Conservation (phyloP, 1,140 invertebrate species). For the Drosophila persimilis region DNA sequence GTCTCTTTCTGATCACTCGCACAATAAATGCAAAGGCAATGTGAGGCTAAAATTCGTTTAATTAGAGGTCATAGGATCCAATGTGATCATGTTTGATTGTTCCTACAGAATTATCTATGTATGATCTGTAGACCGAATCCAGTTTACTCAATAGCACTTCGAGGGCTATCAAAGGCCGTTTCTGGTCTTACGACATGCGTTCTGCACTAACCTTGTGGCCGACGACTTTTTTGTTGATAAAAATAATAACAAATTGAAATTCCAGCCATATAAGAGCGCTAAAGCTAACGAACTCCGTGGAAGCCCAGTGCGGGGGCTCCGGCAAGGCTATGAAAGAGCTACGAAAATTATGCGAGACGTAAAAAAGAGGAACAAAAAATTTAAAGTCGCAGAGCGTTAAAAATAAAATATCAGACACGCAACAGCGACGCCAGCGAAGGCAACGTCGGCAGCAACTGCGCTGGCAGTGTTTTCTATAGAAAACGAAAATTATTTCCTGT, state of each 20-base stretch:
- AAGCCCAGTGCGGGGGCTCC: slow-evolving; percentile 29
- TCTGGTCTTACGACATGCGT: slow-evolving; percentile 18
- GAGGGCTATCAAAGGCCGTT: slow-evolving; percentile 13
- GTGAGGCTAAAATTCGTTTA: slow-evolving; percentile 36
- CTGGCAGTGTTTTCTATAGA: slow-evolving; percentile 49
- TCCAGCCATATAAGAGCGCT: slow-evolving; percentile 21
- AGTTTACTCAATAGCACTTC: slow-evolving; percentile 23
- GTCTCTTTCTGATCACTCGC: slow-evolving; percentile 19
- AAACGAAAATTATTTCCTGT: slow-evolving; percentile 69
- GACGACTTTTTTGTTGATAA: slow-evolving; percentile 24
- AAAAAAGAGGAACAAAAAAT: slow-evolving; percentile 39
- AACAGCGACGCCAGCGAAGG: slow-evolving; percentile 24
- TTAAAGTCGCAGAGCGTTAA: slow-evolving; percentile 47
- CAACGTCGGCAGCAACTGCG: too few relatives aligned
- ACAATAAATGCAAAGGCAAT: slow-evolving; percentile 34
- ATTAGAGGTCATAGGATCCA: slow-evolving; percentile 43
- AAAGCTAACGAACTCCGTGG: slow-evolving; percentile 64
- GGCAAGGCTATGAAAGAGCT: slow-evolving; percentile 47
- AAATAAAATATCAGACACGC: slow-evolving; percentile 47
- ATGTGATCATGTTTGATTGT: slow-evolving; percentile 25
- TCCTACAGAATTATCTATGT: slow-evolving; percentile 14
- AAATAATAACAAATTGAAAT: slow-evolving; percentile 48
- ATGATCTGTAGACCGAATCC: slow-evolving; percentile 7
- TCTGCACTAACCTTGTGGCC: slow-evolving; percentile 37
- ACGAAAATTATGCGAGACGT: slow-evolving; percentile 37